Evolutionary conservation across 2,888 invertebrate species (phyloP).

Genomic region (Ichneumon xanthorius): DNA sequence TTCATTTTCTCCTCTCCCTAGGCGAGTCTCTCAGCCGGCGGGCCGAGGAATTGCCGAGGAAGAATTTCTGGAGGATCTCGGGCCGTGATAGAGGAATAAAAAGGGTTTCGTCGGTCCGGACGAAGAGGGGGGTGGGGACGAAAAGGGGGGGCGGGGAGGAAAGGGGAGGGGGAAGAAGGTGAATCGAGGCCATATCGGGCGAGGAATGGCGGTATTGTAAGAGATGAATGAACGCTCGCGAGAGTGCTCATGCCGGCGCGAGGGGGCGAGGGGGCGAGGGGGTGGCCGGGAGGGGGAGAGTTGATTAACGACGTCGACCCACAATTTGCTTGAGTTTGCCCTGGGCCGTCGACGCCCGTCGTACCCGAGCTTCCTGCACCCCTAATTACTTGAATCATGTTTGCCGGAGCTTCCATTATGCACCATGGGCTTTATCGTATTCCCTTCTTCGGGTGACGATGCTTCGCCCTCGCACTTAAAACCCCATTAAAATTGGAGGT

Average conservation of each 20-base stretch:
- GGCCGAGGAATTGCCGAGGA: too few relatives aligned
- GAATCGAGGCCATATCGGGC: too few relatives aligned
- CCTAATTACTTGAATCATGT: constrained; percentile 69
- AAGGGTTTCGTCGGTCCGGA: too few relatives aligned
- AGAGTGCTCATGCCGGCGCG: constrained; percentile 1
- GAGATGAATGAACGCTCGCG: constrained; percentile 39
- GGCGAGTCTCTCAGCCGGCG: too few relatives aligned
- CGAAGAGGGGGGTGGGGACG: too few relatives aligned
- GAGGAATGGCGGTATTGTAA: constrained; percentile 9
- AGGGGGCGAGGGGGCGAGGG: background rate
- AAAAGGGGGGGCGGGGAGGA: too few relatives aligned
- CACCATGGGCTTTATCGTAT: constrained; percentile 51
- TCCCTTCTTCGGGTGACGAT: constrained; percentile 11
- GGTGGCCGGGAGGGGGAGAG: constrained; percentile 6
- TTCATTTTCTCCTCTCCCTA: too few relatives aligned
- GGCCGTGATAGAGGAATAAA: too few relatives aligned
- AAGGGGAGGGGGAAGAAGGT: too few relatives aligned
- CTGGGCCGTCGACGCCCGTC: constrained; percentile 43
- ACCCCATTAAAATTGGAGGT: constrained; percentile 56
- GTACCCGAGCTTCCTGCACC: constrained; percentile 55
- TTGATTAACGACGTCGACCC: constrained; percentile 65
- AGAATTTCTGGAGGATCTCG: too few relatives aligned
- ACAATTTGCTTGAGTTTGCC: constrained; percentile 64
- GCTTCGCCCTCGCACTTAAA: constrained; percentile 19
- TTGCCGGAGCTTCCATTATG: constrained; percentile 62